Evolutionary conservation across 2,888 invertebrate species (phyloP).

Genomic region (Ochropleura leucogaster): DNA sequence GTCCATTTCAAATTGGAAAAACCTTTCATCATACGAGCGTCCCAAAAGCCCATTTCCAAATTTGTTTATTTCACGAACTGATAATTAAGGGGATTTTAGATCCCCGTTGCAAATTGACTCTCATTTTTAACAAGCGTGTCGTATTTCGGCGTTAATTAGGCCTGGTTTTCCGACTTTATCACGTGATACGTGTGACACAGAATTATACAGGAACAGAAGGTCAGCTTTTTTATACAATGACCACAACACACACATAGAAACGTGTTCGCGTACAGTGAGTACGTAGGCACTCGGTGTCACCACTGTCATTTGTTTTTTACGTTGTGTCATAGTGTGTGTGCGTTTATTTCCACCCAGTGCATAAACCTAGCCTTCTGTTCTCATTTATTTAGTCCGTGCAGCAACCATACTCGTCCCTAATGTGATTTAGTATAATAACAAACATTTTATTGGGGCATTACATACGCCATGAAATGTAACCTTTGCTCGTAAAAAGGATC

Average conservation of each 20-base stretch:
- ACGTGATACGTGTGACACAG: slow-evolving; percentile 48
- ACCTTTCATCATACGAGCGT: slow-evolving; percentile 49
- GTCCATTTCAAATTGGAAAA: slow-evolving; percentile 44
- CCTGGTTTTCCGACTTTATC: slow-evolving; percentile 73
- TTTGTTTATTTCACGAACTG: slow-evolving; percentile 60
- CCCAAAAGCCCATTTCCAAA: slow-evolving; percentile 41
- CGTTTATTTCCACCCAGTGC: background rate
- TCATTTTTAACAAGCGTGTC: slow-evolving; percentile 70
- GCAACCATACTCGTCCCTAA: slow-evolving; percentile 71
- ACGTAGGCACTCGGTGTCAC: background rate
- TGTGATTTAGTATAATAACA: slow-evolving; percentile 82
- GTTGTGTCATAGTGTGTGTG: background rate
- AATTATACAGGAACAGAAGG: slow-evolving; percentile 14
- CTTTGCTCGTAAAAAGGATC: slow-evolving; percentile 64
- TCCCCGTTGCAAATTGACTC: slow-evolving; percentile 61
- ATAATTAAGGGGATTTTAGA: slow-evolving; percentile 61
- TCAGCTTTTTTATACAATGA: background rate
- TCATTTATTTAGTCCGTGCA: slow-evolving; percentile 11
- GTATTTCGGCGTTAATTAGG: slow-evolving; percentile 77
- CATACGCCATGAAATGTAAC: slow-evolving; percentile 71
- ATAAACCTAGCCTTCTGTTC: slow-evolving; percentile 4
- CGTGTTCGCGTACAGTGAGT: background rate
- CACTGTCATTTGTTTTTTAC: background rate
- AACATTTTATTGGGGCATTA: slow-evolving; percentile 81
- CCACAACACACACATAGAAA: background rate